These are phyloP conservation scores for Montipora foliosa DNA, from an alignment of 64 coral and sea anemone genomes.

Conservation along the genomic window DNA sequence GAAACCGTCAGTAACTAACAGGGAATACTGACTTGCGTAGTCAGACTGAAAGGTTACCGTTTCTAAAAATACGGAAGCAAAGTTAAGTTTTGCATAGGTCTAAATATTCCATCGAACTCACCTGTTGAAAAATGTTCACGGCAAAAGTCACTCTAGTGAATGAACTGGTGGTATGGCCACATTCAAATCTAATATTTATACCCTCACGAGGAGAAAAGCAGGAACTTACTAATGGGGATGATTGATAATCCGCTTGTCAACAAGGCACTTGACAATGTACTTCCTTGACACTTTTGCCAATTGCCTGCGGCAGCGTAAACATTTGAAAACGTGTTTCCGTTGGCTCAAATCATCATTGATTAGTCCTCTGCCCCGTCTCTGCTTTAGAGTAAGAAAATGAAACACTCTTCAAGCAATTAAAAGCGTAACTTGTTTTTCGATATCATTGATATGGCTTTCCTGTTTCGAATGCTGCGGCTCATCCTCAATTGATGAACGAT, in stretches of 20 bases:
- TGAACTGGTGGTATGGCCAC: background rate
- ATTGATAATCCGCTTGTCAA: too few species aligned
- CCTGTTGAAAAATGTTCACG: constrained; percentile 8
- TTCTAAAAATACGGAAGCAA: background rate
- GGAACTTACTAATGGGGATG: too few species aligned
- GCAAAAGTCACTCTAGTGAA: background rate
- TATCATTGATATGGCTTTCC: background rate
- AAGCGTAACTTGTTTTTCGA: background rate
- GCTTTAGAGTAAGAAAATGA: background rate
- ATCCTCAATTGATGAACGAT: too few species aligned
- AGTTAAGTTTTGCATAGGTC: background rate
- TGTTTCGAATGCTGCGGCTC: too few species aligned
- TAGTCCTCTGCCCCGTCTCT: constrained; percentile 10
- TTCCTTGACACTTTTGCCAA: background rate
- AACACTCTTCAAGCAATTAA: background rate
- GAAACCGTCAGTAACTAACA: background rate
- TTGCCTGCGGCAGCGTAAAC: background rate
- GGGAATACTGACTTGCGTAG: background rate
- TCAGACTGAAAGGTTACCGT: background rate
- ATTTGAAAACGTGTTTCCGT: constrained; percentile 27
- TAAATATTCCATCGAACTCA: constrained; percentile 26
- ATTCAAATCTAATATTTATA: too few species aligned
- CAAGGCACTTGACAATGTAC: too few species aligned
- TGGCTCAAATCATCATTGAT: background rate
- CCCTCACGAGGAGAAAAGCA: too few species aligned